Evolutionary conservation across 1,140 invertebrate genomes (phyloP).

Genomic region (Amphibalanus amphitrite): DNA sequence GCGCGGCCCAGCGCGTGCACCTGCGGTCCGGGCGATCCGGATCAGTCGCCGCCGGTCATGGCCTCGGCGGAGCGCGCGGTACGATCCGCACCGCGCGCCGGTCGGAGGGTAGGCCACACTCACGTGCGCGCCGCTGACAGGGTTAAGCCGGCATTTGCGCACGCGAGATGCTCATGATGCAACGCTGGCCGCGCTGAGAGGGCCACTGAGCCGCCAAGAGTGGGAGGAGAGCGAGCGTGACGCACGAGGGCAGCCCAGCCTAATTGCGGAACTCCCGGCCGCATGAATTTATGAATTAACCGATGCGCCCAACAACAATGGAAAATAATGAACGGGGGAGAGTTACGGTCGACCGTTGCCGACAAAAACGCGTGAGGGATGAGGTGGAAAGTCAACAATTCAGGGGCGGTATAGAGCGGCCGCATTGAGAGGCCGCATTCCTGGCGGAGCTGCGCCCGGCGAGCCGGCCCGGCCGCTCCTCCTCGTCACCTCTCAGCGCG

Average conservation of each 20-base stretch:
- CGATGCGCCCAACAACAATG: neutral
- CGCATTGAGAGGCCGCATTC: neutral
- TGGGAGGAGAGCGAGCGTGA: neutral
- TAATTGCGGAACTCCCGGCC: neutral
- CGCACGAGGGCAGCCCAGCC: neutral
- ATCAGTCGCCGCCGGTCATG: neutral
- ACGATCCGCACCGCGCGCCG: too few relatives aligned
- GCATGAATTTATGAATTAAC: constrained; percentile 1
- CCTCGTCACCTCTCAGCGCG: too few relatives aligned
- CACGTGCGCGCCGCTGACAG: neutral
- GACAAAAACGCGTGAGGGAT: neutral
- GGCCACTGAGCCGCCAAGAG: neutral
- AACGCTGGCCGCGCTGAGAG: neutral
- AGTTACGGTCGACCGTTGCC: neutral
- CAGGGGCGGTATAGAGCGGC: too few relatives aligned
- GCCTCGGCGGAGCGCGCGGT: too few relatives aligned
- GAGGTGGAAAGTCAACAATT: constrained; percentile 1
- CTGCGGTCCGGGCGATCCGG: too few relatives aligned
- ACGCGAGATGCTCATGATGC: neutral
- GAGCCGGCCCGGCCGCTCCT: too few relatives aligned
- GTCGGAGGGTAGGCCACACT: neutral
- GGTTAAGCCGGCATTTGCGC: neutral
- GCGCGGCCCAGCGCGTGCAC: neutral
- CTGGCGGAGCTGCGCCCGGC: neutral
- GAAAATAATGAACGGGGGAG: neutral